Conservation (phyloP, 2,113 vertebrate species). For the Clarias gariepinus region DNA sequence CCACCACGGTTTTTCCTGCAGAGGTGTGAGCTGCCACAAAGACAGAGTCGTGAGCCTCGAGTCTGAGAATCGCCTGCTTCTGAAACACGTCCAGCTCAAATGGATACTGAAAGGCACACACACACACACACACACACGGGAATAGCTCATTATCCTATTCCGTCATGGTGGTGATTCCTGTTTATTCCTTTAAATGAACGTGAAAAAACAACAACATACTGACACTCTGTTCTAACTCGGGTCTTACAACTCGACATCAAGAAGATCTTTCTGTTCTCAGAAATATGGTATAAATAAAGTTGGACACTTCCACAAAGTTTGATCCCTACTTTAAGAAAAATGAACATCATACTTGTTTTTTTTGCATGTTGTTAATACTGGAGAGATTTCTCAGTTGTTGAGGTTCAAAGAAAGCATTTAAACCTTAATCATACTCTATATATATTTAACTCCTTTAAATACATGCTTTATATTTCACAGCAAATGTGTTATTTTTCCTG, state of each 20-base stretch:
- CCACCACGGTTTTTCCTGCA: conserved; percentile 89
- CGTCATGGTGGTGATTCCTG: not conserved
- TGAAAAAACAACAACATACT: not conserved
- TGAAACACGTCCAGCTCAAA: conserved; percentile 90
- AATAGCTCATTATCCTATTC: not conserved
- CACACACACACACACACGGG: not conserved
- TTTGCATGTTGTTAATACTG: not conserved
- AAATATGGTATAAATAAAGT: not conserved
- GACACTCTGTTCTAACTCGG: not conserved
- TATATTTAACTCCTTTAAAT: not conserved
- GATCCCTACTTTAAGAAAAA: not conserved
- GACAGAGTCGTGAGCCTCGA: conserved; percentile 84
- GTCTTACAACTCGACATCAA: not conserved
- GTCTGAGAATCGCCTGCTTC: conserved; percentile 86
- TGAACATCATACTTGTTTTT: not conserved
- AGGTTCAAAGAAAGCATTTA: not conserved
- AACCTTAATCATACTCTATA: not conserved
- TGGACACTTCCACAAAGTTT: not conserved
- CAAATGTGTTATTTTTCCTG: not conserved
- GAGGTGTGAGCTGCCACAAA: conserved; percentile 91
- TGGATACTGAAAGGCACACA: conserved; percentile 75
- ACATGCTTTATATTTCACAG: not conserved
- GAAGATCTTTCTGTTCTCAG: no score
- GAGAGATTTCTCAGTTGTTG: not conserved
- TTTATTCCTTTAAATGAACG: not conserved